Evolutionary conservation across 2,888 invertebrate species (phyloP), one percentile per base, ranked within the genome.

Genomic region (Amphipyra berbera): DNA sequence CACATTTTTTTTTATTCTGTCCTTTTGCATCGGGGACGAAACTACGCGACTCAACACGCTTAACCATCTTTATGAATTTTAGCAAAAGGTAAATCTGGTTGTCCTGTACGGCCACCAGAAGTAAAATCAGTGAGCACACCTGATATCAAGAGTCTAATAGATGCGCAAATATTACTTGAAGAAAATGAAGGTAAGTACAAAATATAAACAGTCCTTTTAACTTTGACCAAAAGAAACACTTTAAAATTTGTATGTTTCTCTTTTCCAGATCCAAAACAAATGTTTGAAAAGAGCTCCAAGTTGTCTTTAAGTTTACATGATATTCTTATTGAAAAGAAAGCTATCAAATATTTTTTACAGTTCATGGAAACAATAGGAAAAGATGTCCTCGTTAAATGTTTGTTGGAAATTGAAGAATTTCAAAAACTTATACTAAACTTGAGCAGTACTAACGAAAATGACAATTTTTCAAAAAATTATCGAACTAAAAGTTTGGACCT

Each of bases 311-410:
- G 96, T 54, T 93, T 98, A 64, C 91, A 95, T 63, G 97, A 98
- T 82, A 96, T 98, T 73, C 94, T 99, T 13, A 91, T 95, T 30
- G 98, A 98, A 89, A 97, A 97, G 86, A 96, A 96, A 85, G 97
- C 97, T 59, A 93, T 98, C 30, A 96, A 97, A 48, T 97, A 98
- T 90, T 98, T 98, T 87, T 96, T 98, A 58, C 97, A 98, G 82
- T 99, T 96, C 89, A 96, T 99, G 96, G 98, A 98, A 82, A 95
- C 96, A n/a, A 95, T 96, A 72, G 96, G 96, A 61, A 96, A 96
- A 57, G 90, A 96, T 58, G 90, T 95, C 15, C 92, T 97, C 37
- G 95, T 98, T 1, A 96, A 96, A 87, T 97, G 97, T 88, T 97
- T 97, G 96, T 87, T 97, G 72, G 97, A 97, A 82, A 95, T 97